phyloP scores from a whole-genome alignment of 2,113 vertebrate genomes.

The Melanotaenia duboulayi region DNA sequence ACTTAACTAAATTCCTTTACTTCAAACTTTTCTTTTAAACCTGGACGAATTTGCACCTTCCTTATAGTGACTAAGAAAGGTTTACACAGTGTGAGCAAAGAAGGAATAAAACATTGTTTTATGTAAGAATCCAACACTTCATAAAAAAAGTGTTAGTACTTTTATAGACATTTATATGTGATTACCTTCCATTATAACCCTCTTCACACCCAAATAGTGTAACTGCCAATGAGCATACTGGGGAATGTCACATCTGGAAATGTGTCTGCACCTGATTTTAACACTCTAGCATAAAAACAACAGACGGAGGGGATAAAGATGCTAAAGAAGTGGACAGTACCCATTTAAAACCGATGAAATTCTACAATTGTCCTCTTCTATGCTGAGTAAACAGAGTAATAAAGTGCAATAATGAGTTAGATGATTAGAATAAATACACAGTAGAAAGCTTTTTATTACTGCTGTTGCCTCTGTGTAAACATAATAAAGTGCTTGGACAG shows the following conservation, averaged over 20 bases:
- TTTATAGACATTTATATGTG: constrained; percentile 3
- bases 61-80: background rate
- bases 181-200: background rate
- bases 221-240: background rate
- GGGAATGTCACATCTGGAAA: background rate
- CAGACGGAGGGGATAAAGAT: background rate
- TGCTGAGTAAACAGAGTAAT: constrained; percentile 26
- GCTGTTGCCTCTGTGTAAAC: constrained; percentile 44
- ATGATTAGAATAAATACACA: constrained; percentile 49
- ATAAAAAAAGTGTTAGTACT: background rate
- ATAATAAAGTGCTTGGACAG: constrained; percentile 53
- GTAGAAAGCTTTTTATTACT: constrained; percentile 49
- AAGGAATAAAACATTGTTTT: too few relatives aligned
- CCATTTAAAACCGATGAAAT: background rate
- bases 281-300: background rate
- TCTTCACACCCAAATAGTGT: background rate
- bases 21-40: background rate
- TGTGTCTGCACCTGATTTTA: background rate
- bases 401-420: constrained; percentile 43
- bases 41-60: background rate
- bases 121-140: too few relatives aligned
- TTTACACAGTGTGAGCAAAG: too few relatives aligned
- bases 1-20: background rate
- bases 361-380: background rate
- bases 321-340: background rate